These are phyloP conservation scores for Prolemur simus DNA, from an alignment of 2,113 vertebrate species.

Conservation along the genomic window DNA sequence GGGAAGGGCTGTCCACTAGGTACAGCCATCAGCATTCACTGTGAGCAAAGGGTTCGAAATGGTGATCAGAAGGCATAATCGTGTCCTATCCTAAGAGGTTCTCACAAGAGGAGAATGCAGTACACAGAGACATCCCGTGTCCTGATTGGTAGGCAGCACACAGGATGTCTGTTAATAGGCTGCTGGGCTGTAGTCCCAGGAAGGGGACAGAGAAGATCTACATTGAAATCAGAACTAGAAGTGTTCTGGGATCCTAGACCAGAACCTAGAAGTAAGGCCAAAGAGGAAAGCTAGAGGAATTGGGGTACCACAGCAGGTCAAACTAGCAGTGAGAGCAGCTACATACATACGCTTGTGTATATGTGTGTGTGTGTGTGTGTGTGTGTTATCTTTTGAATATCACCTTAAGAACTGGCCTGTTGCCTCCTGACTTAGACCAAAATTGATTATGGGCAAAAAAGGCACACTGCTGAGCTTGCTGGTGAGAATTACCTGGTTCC, in stretches of 20 bases:
- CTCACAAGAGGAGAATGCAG: background rate
- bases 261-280: background rate
- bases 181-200: background rate
- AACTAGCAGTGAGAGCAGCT: background rate
- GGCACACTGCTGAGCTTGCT: background rate
- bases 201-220: background rate
- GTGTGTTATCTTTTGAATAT: background rate
- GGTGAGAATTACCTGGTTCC: background rate
- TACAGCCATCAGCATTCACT: background rate
- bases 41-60: background rate
- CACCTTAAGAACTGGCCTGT: background rate
- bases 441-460: background rate
- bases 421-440: background rate
- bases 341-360: background rate
- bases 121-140: background rate
- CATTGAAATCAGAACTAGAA: background rate
- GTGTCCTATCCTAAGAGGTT: background rate
- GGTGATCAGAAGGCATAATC: background rate
- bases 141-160: background rate
- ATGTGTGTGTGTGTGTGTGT: background rate
- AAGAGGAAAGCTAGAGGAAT: background rate
- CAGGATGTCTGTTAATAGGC: background rate
- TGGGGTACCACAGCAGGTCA: background rate
- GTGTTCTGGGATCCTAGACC: background rate
- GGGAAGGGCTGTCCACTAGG: background rate